Base-by-base conservation (phyloP, 2,888 invertebrate species). In the Kryphioiulus occultus region DNA sequence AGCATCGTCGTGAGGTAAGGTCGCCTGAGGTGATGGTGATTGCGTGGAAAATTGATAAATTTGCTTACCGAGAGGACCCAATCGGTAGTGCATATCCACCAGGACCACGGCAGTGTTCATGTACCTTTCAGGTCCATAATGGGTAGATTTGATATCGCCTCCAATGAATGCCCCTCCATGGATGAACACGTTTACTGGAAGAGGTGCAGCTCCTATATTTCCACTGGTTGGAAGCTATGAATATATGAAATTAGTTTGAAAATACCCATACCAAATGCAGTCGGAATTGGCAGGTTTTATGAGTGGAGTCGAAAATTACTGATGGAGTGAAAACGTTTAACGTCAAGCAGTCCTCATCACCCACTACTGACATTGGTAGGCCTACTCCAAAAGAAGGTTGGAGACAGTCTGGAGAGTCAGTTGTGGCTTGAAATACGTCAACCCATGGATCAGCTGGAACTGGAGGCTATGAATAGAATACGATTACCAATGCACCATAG, bases 61-160 rank as follows among this genome's bases (percentile, higher is more conserved):
- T 84, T 32, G 10, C 84, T 85, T 83, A 88, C 88, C 88, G 26
- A 88, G 59, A 15, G 85, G 39, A n/a, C 85, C 85, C 17, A 88
- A 59, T 0, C 88, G 88, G 26, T 88, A 88, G n/a, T 88, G 87
- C 30, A 88, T 83, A 15, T 78, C 22, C 17, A 88, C 88, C 22
- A 88, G 30, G 7, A 88, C 86, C 82, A 88, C 39, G 68, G 87
- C 59, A 0, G 30, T 42, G 44, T 88, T 84, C 84, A 88, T 86
- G 83, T 86, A 85, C 35, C 87, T 84, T 5, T 39, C 47, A 12
- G 88, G 87, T n/a, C 84, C 84, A 35, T n/a, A 53, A 22, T 35
- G 1, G 7, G 78, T 30, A 0, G 59, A 87, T 12, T 12, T 39
- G 22, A 59, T 83, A 19, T 47, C 39, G 1, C 88, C 88, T n/a